Base-by-base conservation (phyloP, 1,140 invertebrate genomes). In the Potamilus streckersoni region DNA sequence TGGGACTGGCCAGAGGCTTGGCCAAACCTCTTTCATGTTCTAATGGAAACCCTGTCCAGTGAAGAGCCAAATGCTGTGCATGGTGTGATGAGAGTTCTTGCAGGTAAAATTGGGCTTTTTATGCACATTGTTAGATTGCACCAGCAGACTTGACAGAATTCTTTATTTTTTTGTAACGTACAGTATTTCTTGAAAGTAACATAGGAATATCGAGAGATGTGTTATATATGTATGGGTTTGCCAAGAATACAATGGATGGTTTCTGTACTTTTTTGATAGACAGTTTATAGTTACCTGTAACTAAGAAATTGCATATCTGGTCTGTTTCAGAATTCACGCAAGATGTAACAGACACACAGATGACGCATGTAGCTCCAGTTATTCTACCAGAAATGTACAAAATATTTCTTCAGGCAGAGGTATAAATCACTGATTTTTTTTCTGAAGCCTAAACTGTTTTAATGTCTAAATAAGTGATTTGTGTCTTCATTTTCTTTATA, bases 1-100 rank as follows among this genome's bases (percentile, higher is more conserved):
- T 94, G 93, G 91, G 95, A 95, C 88, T 95, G 94, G 93, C 95
- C 95, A 0, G 93, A 94, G 79, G 90, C 93, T 71, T 95, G 95
- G 95, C 92, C 94, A 13, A 92, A 93, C 59, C 87, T 95, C 6
- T 95, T 95, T 82, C 92, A 94, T 74, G 92, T 94, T 67, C 91
- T 95, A 57, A 92, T 95, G 70, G 91, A 91, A 70, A 94, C 87
- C 19, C 90, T 92, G 55, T 90, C 88, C 66, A 90, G 89, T 82
- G 90, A 89, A 1, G 88, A 91, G 73, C 85, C 86, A 27, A 88
- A 87, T 87, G 92, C 93, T 5, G 93, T 95, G 38, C 93, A 95
- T 89, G 94, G 94, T 62, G 93, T 94, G 14, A 95, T 95, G 94
- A 90, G 94, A 85, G 94, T 95, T 31, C 88, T 95, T 31, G 93